Percentiles rank a stretch among this genome's conserved stretches.
Evolutionary conservation across 2,113 vertebrate species (phyloP).

Genomic region (Cynoglossus semilaevis): DNA sequence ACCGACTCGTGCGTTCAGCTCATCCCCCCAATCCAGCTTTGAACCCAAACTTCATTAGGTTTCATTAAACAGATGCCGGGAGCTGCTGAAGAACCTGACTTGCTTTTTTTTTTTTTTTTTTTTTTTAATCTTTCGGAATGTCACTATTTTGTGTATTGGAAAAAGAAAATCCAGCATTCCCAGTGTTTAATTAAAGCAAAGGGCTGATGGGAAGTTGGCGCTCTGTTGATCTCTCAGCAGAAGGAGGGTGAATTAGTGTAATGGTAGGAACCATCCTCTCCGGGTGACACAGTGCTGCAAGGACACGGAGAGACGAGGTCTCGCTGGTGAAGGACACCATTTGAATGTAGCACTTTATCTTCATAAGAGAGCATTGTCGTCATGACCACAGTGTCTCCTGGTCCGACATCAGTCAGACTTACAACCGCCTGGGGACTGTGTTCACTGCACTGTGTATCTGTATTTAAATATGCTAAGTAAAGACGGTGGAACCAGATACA

Average conservation of each 20-base stretch:
- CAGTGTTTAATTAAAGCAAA: slow-evolving; percentile 23
- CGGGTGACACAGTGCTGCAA: background rate
- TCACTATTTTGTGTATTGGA: too few relatives aligned
- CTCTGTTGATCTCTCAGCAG: background rate
- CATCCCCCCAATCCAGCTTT: slow-evolving; percentile 8
- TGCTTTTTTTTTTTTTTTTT: slow-evolving; percentile 1
- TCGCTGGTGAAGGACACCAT: slow-evolving; percentile 31
- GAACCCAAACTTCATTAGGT: slow-evolving; percentile 34
- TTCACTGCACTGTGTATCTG: background rate
- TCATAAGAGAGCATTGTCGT: slow-evolving; percentile 30
- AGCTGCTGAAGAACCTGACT: slow-evolving; percentile 8
- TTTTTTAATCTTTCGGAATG: too few relatives aligned
- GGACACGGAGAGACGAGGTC: slow-evolving; percentile 2
- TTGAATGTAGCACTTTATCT: slow-evolving; percentile 29
- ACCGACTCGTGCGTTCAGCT: background rate
- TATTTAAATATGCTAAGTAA: background rate
- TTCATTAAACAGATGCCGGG: slow-evolving; percentile 31
- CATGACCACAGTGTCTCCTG: slow-evolving; percentile 22
- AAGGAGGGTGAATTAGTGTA: slow-evolving; percentile 14
- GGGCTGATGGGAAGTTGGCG: slow-evolving; percentile 17
- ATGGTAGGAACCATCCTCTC: background rate
- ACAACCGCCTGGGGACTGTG: slow-evolving; percentile 27
- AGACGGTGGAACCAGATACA: background rate
- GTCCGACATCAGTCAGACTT: slow-evolving; percentile 36
- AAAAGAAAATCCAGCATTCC: slow-evolving; percentile 3